Percentiles rank a stretch among this genome's conserved stretches.
These are phyloP conservation scores for Rhyacophila evoluta DNA, from an alignment of 2,888 invertebrate species.

Conservation along the genomic window DNA sequence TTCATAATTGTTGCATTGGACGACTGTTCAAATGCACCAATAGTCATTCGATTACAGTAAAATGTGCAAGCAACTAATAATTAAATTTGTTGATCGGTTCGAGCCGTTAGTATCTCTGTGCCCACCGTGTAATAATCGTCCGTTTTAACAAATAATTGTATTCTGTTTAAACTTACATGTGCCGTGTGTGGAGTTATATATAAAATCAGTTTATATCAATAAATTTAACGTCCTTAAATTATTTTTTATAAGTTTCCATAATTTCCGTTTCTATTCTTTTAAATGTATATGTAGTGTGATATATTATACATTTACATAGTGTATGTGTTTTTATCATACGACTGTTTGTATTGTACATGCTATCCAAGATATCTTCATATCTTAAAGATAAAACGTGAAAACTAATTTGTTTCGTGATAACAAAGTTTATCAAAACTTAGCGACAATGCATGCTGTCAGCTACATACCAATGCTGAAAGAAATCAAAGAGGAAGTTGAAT, in stretches of 20 bases:
- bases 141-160: neutral
- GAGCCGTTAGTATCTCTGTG: neutral
- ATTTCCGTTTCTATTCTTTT: neutral
- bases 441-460: conserved; percentile 49
- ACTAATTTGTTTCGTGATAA: conserved; percentile 33
- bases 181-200: neutral
- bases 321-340: neutral
- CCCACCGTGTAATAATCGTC: neutral
- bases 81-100: neutral
- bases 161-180: neutral
- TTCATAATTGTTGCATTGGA: neutral
- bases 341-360: conserved; percentile 34
- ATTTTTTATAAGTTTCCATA: neutral
- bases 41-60: neutral
- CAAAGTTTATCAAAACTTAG: conserved; percentile 26
- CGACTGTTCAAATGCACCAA: neutral
- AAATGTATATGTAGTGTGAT: neutral
- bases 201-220: neutral
- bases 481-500: conserved; percentile 48
- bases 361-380: conserved; percentile 30
- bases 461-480: conserved; percentile 49
- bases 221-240: neutral
- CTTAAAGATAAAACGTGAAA: conserved; percentile 33
- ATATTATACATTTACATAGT: conserved; percentile 25
- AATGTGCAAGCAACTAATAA: neutral